These are phyloP conservation scores for Drosophila nr. fundita DNA, from an alignment of 2,888 invertebrate species.

Conservation along the genomic window DNA sequence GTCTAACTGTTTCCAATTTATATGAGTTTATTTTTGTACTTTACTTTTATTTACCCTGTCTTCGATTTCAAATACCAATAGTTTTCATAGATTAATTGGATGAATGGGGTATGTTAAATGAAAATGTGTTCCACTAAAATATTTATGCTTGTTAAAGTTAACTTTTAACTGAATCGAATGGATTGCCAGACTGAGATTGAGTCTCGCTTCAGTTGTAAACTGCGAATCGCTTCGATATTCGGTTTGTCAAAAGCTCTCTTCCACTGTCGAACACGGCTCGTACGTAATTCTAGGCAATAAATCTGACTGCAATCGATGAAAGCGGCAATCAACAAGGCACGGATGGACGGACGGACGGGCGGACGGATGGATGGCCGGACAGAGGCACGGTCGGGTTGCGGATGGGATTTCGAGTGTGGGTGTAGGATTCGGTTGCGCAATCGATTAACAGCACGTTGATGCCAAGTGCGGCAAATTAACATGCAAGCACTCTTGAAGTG, in stretches of 20 bases:
- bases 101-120: neutral
- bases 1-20: neutral
- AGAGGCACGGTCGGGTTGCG: neutral
- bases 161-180: slow-evolving; percentile 4
- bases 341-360: neutral
- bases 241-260: slow-evolving; percentile 25
- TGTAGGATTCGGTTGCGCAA: slow-evolving; percentile 34
- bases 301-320: slow-evolving; percentile 38
- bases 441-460: slow-evolving; percentile 49
- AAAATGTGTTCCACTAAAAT: neutral
- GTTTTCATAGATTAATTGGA: neutral
- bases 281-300: slow-evolving; percentile 33
- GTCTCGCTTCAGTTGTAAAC: neutral
- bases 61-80: neutral
- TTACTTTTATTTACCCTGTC: neutral
- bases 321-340: slow-evolving; percentile 28
- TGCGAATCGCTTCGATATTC: slow-evolving; percentile 13
- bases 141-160: neutral
- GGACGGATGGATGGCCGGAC: neutral
- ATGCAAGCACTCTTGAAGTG: slow-evolving; percentile 4
- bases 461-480: slow-evolving; percentile 36
- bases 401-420: neutral
- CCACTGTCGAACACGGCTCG: slow-evolving; percentile 9
- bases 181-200: neutral
- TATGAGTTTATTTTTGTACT: no score